phyloP scores from a whole-genome alignment of 1,140 invertebrate genomes.

The Scaptomyza graminum region DNA sequence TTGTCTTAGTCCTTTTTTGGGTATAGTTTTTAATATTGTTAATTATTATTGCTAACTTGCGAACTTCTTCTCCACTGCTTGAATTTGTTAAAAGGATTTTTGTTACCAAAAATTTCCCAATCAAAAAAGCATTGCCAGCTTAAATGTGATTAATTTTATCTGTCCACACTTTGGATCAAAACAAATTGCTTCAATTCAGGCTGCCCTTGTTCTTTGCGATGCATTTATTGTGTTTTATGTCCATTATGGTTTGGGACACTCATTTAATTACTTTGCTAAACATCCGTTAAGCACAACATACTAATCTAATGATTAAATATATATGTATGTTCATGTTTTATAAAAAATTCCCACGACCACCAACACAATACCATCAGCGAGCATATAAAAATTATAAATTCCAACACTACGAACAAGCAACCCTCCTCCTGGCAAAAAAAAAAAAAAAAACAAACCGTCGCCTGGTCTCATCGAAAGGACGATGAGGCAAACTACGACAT shows the following conservation, averaged over 20 bases:
- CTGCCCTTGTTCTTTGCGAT: neutral
- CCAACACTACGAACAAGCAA: constrained; percentile 53
- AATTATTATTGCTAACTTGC: no score
- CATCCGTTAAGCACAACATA: constrained; percentile 36
- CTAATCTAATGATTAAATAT: neutral
- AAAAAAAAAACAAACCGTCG: neutral
- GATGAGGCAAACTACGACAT: constrained; percentile 15
- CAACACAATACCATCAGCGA: constrained; percentile 41
- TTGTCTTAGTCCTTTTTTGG: neutral
- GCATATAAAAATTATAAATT: constrained; percentile 68
- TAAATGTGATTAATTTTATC: neutral
- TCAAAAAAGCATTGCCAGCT: neutral
- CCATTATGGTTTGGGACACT: constrained; percentile 22
- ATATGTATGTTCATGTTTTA: constrained; percentile 26
- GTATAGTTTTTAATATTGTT: no score
- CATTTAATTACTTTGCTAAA: constrained; percentile 56
- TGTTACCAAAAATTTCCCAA: no score
- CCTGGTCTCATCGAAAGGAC: constrained; percentile 40
- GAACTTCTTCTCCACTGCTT: no score
- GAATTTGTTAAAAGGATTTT: no score
- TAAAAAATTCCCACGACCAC: constrained; percentile 67
- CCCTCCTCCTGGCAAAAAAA: constrained; percentile 29
- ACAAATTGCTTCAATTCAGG: constrained; percentile 3
- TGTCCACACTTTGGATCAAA: neutral
- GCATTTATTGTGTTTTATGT: neutral